Percentiles rank a stretch among this genome's conserved stretches.
phyloP scores from a whole-genome alignment of 2,888 invertebrate genomes.

The Adela reaumurella region DNA sequence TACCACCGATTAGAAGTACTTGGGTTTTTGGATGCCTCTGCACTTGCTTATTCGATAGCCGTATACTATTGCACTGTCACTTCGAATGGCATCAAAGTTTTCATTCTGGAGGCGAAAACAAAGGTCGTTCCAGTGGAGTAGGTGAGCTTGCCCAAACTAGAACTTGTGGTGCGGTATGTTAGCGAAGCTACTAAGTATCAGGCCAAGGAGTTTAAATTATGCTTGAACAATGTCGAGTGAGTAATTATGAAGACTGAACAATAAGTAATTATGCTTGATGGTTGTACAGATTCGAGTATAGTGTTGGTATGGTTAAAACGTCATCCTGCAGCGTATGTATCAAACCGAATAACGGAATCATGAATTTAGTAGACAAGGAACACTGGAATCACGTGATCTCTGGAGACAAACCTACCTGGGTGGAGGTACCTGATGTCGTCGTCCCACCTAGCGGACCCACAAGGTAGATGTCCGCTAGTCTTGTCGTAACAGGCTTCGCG shows the following conservation, averaged over 20 bases:
- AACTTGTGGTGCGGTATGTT: slow-evolving; percentile 17
- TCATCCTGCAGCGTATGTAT: slow-evolving; percentile 14
- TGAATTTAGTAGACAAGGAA: slow-evolving; percentile 1
- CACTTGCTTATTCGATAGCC: slow-evolving; percentile 13
- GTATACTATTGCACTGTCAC: slow-evolving; percentile 10
- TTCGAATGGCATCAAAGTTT: slow-evolving; percentile 5
- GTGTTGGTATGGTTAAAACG: slow-evolving; percentile 13
- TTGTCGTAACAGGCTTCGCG: too few relatives aligned
- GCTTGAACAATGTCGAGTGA: slow-evolving; percentile 1
- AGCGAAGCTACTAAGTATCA: slow-evolving; percentile 9
- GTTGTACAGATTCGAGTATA: slow-evolving; percentile 16
- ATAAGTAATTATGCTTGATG: too few relatives aligned
- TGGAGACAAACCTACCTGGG: slow-evolving; percentile 9
- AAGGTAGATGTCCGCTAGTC: too few relatives aligned
- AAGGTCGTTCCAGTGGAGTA: neutral
- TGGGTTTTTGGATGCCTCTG: slow-evolving; percentile 16
- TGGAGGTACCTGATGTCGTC: too few relatives aligned
- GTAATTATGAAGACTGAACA: too few relatives aligned
- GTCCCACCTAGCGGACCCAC: too few relatives aligned
- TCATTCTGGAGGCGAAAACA: neutral
- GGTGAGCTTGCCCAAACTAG: slow-evolving; percentile 12
- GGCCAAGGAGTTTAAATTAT: slow-evolving; percentile 5
- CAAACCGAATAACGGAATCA: slow-evolving; percentile 13
- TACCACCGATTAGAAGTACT: slow-evolving; percentile 11
- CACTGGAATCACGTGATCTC: slow-evolving; percentile 8